Conservation (phyloP, 2,797 vertebrate species). For the Melanotaenia boesemani region DNA sequence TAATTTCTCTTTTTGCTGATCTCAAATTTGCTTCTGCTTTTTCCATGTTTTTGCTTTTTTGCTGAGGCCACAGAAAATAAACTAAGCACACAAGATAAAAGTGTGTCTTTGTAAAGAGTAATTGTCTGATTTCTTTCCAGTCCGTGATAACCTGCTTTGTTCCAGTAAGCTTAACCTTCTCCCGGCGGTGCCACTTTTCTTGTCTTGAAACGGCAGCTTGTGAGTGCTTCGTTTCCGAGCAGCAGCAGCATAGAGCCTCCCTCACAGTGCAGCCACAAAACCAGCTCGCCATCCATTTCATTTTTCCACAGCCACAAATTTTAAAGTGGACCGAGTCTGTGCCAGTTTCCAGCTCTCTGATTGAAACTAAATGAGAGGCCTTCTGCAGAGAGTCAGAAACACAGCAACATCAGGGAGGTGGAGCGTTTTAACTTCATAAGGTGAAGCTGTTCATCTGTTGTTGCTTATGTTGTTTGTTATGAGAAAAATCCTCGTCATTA, state of each 20-base stretch:
- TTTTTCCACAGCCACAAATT: constrained; percentile 74
- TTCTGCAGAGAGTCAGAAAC: constrained; percentile 54
- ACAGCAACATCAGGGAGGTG: constrained; percentile 21
- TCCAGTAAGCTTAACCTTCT: constrained; percentile 6
- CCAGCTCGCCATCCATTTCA: constrained; percentile 49
- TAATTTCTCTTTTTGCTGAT: no score
- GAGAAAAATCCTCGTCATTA: not conserved
- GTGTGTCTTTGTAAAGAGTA: not conserved
- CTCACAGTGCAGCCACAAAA: constrained; percentile 62
- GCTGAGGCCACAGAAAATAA: no score
- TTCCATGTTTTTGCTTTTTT: no score
- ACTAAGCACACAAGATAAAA: not conserved
- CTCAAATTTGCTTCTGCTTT: no score
- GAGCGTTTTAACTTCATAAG: constrained; percentile 6
- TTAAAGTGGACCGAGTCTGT: constrained; percentile 57
- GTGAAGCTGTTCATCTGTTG: constrained; percentile 5
- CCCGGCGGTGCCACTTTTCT: not conserved
- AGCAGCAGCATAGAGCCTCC: constrained; percentile 34
- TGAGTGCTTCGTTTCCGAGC: not conserved
- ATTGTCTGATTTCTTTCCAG: not conserved
- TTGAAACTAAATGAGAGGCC: constrained; percentile 66
- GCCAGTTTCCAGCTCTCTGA: constrained; percentile 67
- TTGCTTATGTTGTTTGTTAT: not conserved
- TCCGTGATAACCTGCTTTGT: constrained; percentile 5
- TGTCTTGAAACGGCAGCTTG: constrained; percentile 9